A percentile compares a stretch with the other conserved stretches of the same genome.
These are phyloP conservation scores for Bufotes viridis DNA, from an alignment of 2,797 vertebrate genomes.

Conservation along the genomic window DNA sequence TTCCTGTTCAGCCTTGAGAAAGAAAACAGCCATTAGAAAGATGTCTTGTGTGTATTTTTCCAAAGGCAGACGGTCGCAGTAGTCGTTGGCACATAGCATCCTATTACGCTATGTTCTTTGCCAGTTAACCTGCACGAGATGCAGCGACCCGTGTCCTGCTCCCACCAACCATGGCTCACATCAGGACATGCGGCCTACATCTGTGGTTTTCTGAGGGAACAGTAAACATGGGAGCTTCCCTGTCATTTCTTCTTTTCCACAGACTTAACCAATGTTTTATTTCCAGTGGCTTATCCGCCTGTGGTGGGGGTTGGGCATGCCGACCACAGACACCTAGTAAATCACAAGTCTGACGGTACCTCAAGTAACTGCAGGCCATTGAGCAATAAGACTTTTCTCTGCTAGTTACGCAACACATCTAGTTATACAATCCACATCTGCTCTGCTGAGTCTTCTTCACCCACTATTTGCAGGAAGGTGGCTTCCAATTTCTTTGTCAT, in stretches of 20 bases:
- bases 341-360: neutral
- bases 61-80: constrained; percentile 37
- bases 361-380: neutral
- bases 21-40: neutral
- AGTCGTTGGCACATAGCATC: neutral
- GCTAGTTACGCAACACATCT: neutral
- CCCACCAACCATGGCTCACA: neutral
- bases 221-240: neutral
- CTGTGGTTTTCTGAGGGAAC: neutral
- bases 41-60: neutral
- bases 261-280: neutral
- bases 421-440: neutral
- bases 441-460: neutral
- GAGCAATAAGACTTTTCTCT: neutral
- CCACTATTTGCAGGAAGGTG: too few species aligned
- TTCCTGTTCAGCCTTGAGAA: constrained; percentile 93
- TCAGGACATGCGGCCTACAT: neutral
- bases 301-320: too few species aligned
- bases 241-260: neutral
- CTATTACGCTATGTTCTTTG: neutral
- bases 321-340: neutral
- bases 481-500: too few species aligned
- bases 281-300: neutral
- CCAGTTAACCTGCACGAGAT: neutral
- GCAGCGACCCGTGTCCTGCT: neutral